Evolutionary conservation across 2,113 vertebrate genomes (phyloP).

Genomic region (Melanerpes aurifrons): DNA sequence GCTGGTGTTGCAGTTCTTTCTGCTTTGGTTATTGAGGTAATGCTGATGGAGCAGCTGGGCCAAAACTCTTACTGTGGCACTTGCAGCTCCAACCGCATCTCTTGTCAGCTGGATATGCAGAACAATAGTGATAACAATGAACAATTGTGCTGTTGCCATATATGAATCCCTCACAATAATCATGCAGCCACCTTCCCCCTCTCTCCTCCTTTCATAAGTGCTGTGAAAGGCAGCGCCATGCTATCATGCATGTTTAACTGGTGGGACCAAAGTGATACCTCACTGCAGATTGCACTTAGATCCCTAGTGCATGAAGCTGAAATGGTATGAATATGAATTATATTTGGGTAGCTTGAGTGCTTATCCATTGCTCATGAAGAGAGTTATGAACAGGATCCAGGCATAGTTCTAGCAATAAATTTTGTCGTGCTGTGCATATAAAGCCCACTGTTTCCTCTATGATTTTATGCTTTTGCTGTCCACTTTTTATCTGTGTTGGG

Average conservation of each 20-base stretch:
- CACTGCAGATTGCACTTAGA: background rate
- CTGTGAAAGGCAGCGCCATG: background rate
- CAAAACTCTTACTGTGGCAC: background rate
- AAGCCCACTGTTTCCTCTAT: background rate
- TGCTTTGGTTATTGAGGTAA: background rate
- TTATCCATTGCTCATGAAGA: background rate
- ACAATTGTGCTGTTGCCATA: background rate
- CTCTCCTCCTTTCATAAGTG: background rate
- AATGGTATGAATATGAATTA: background rate
- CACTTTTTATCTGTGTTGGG: background rate
- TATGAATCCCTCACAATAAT: background rate
- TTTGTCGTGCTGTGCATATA: background rate
- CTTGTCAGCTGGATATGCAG: background rate
- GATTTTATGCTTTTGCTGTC: background rate
- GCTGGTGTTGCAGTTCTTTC: background rate
- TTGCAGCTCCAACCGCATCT: background rate
- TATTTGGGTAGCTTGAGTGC: background rate
- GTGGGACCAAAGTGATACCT: background rate
- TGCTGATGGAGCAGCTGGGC: background rate
- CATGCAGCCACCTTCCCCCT: background rate
- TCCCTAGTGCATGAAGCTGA: background rate
- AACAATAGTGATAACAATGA: background rate
- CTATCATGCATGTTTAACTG: accelerated
- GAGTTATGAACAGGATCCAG: background rate
- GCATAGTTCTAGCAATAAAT: background rate